Evolutionary conservation across 2,888 invertebrate species (phyloP).

Genomic region (Eupithecia insigniata): DNA sequence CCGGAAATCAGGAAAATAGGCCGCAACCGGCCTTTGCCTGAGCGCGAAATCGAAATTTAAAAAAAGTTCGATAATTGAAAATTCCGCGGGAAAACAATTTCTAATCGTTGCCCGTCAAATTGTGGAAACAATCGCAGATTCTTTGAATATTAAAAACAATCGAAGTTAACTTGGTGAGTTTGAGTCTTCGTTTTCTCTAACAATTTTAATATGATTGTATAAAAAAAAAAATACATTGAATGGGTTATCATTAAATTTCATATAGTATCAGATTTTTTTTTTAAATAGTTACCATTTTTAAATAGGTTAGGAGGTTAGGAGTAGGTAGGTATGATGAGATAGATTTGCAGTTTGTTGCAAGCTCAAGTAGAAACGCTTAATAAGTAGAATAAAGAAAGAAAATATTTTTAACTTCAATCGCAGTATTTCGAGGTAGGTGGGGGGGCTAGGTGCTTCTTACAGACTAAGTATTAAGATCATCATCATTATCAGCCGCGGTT

Average conservation of each 20-base stretch:
- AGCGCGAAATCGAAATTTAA: slow-evolving; percentile 51
- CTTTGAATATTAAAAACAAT: slow-evolving; percentile 17
- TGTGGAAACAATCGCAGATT: slow-evolving; percentile 27
- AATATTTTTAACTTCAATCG: too few relatives aligned
- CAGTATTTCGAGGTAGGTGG: too few relatives aligned
- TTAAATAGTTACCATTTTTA: too few relatives aligned
- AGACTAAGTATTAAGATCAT: too few relatives aligned
- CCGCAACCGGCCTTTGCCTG: slow-evolving; percentile 61
- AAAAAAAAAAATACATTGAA: neutral
- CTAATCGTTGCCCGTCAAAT: slow-evolving; percentile 33
- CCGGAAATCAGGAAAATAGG: slow-evolving; percentile 72
- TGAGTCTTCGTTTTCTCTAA: neutral
- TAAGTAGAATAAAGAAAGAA: too few relatives aligned
- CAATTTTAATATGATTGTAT: neutral
- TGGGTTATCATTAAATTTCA: too few relatives aligned
- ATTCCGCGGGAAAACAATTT: slow-evolving; percentile 41
- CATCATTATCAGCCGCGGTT: too few relatives aligned
- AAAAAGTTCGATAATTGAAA: slow-evolving; percentile 40
- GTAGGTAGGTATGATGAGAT: neutral
- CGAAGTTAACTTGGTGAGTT: slow-evolving; percentile 29
- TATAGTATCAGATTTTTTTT: too few relatives aligned
- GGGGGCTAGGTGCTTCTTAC: too few relatives aligned
- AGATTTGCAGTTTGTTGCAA: neutral
- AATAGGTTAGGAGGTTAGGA: too few relatives aligned
- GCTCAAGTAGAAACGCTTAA: neutral